Conservation (phyloP, 2,888 invertebrate genomes). For the Plemyria rubiginata region DNA sequence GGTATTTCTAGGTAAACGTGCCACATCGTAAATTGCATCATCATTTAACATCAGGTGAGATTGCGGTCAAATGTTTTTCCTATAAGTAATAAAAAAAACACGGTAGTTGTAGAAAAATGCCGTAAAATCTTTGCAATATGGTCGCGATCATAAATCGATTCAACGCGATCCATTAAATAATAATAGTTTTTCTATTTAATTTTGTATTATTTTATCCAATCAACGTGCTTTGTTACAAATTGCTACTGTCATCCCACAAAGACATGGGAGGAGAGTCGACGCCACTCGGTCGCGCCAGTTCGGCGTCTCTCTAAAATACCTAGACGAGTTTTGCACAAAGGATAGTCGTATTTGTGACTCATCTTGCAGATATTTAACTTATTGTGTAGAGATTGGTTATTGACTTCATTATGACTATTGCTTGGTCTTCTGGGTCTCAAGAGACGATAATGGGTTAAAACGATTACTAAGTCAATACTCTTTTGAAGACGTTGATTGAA, state of each 20-base stretch:
- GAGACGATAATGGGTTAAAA: not conserved
- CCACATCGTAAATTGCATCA: too few relatives aligned
- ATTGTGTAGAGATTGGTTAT: not conserved
- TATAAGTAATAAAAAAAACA: too few relatives aligned
- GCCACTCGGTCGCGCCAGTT: slow-evolving; percentile 29
- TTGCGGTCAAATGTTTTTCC: too few relatives aligned
- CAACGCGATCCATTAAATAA: too few relatives aligned
- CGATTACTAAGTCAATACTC: not conserved
- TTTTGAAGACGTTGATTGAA: not conserved
- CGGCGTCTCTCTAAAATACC: slow-evolving; percentile 25
- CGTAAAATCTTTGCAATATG: too few relatives aligned
- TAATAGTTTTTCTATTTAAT: too few relatives aligned
- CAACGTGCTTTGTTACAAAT: slow-evolving; percentile 23
- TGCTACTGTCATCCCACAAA: slow-evolving; percentile 12
- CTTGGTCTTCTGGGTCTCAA: not conserved
- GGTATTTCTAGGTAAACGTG: too few relatives aligned
- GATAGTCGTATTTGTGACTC: slow-evolving; percentile 15
- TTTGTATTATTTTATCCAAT: not conserved
- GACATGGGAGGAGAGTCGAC: slow-evolving; percentile 13
- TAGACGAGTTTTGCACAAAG: slow-evolving; percentile 21
- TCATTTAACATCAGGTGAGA: too few relatives aligned
- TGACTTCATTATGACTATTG: not conserved
- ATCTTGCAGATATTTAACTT: slow-evolving; percentile 17
- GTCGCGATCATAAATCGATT: too few relatives aligned
- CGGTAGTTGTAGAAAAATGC: too few relatives aligned